Conservation (phyloP, 2,797 vertebrate species). For the Hydrocynus forskahlii region DNA sequence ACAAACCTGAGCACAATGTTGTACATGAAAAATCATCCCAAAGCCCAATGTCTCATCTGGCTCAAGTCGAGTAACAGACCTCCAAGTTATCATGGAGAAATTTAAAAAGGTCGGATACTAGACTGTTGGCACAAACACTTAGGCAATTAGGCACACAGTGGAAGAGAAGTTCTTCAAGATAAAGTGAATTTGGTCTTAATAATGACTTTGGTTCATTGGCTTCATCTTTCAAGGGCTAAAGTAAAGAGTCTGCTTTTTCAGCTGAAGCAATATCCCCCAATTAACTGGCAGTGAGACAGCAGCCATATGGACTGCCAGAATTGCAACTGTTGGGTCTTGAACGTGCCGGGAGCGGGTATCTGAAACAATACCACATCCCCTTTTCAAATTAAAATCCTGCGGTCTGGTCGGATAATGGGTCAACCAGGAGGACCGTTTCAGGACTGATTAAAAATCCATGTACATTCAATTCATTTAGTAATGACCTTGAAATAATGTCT, state of each 20-base stretch:
- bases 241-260: background rate
- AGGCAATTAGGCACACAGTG: background rate
- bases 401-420: background rate
- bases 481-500: constrained; percentile 1
- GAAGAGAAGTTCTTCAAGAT: background rate
- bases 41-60: background rate
- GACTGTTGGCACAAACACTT: background rate
- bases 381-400: background rate
- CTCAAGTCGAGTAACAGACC: background rate
- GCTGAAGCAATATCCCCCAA: constrained; percentile 4
- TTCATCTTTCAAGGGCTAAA: background rate
- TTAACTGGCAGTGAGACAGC: constrained; percentile 13
- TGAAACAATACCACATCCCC: background rate
- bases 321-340: background rate
- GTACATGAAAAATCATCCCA: no score
- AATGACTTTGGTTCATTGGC: background rate
- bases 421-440: background rate
- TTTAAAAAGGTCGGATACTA: background rate
- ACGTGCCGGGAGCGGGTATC: background rate
- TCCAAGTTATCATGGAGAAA: background rate
- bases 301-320: constrained; percentile 11
- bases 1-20: no score
- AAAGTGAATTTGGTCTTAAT: background rate
- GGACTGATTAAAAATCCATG: background rate
- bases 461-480: background rate